Base-by-base conservation (phyloP, 1,140 invertebrate species). In the Manduca sexta region DNA sequence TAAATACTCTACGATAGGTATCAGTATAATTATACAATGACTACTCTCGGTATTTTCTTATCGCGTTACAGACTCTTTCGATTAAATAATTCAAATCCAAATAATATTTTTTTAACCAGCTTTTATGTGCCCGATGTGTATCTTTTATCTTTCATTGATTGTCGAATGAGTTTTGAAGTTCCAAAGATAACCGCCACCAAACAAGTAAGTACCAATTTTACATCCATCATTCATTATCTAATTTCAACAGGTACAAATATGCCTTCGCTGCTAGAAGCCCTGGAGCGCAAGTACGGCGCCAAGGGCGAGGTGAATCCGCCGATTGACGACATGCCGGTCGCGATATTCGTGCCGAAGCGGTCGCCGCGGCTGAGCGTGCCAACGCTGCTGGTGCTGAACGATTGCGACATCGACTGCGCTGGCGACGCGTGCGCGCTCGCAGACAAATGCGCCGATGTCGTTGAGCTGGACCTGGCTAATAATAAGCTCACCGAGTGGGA, bases 391-490 rank as follows among this genome's bases (percentile, higher is more conserved):
- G 94, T 95, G 34, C 88, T 97, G n/a, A 95, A 96, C 64, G 93
- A 95, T 70, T 95, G 93, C 77, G 93, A 94, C 74, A 96, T 97
- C 53, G 92, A 94, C 53, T 92, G 90, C 52, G 94, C 94, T 35
- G 95, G 95, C n/a, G 92, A 93, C 68, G 91, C 92, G 13, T 88
- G 90, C 30, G 90, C 91, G 42, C 85, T 97, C 15, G 89, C 91
- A 26, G 91, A 91, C 49, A 94, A 96, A 77, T 97, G 95, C 74
- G 90, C 91, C 34, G 90, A 92, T 55, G 95, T 97, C 1, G 91
- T 94, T 60, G 95, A 97, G 84, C 87, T 98, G 37, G 96, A 97
- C 74, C 87, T 98, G 37, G 95, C 95, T 8, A 94, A 96, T 69
- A 98, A 98, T 82, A 93, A 93, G 69, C 86, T 98, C 5, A 91